A percentile compares a stretch with the other conserved stretches of the same genome.
These are phyloP conservation scores for Diglossa brunneiventris DNA, from an alignment of 2,113 vertebrate species.

Conservation along the genomic window DNA sequence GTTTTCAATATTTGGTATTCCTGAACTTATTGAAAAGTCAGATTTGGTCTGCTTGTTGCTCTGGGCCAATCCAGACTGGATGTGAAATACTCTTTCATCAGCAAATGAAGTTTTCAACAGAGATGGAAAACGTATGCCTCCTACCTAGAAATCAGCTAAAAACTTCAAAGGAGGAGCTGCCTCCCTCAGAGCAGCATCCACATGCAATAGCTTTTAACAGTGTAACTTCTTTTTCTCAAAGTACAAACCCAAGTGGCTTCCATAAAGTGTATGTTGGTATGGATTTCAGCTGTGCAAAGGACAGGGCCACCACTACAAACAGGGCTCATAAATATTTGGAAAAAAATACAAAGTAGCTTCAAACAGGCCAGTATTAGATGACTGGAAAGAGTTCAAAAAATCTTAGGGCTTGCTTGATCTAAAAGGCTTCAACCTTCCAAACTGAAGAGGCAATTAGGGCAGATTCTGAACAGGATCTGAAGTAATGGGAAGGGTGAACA, in stretches of 20 bases:
- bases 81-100: not conserved
- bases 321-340: not conserved
- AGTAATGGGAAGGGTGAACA: not conserved
- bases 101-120: not conserved
- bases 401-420: not conserved
- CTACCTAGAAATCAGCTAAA: not conserved
- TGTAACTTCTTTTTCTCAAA: not conserved
- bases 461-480: not conserved
- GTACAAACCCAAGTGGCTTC: constrained; percentile 1
- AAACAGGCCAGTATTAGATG: not conserved
- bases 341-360: constrained; percentile 11
- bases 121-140: not conserved
- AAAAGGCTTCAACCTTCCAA: not conserved
- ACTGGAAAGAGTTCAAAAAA: constrained; percentile 22
- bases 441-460: not conserved
- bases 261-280: not conserved
- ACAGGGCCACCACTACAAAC: not conserved
- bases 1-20: not conserved
- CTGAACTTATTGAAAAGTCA: not conserved
- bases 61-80: not conserved
- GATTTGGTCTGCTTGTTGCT: not conserved
- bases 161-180: constrained; percentile 44
- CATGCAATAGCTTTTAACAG: not conserved
- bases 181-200: not conserved
- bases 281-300: constrained; percentile 37